Conservation (phyloP, 2,113 vertebrate species). For the Strigops habroptila region DNA sequence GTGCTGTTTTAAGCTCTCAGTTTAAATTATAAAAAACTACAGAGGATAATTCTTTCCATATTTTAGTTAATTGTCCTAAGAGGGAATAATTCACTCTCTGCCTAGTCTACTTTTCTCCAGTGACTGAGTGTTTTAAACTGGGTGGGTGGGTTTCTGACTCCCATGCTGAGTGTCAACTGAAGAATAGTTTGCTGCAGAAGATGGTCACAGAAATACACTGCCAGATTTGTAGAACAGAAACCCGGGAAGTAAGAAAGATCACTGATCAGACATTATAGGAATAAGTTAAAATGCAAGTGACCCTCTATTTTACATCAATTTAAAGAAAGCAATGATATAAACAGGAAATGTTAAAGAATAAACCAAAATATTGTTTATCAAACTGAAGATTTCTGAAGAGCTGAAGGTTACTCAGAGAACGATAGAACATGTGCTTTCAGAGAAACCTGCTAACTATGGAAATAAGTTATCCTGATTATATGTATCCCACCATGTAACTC, state of each 20-base stretch:
- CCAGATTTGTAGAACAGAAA: neutral
- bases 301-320: neutral
- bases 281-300: neutral
- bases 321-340: neutral
- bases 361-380: neutral
- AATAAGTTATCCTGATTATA: neutral
- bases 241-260: neutral
- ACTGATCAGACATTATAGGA: neutral
- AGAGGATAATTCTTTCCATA: neutral
- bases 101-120: neutral
- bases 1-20: neutral
- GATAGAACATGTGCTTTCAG: rapidly evolving
- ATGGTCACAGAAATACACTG: neutral
- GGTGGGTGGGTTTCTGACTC: neutral
- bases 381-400: neutral
- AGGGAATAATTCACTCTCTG: neutral
- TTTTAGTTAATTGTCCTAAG: neutral
- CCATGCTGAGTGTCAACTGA: rapidly evolving
- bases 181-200: neutral
- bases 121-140: neutral
- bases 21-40: neutral
- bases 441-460: neutral
- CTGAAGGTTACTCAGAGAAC: neutral
- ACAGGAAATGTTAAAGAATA: neutral
- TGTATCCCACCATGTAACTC: neutral